Percentiles rank a stretch among this genome's conserved stretches.
Conservation (phyloP, 2,113 vertebrate species). For the Poecile atricapillus region DNA sequence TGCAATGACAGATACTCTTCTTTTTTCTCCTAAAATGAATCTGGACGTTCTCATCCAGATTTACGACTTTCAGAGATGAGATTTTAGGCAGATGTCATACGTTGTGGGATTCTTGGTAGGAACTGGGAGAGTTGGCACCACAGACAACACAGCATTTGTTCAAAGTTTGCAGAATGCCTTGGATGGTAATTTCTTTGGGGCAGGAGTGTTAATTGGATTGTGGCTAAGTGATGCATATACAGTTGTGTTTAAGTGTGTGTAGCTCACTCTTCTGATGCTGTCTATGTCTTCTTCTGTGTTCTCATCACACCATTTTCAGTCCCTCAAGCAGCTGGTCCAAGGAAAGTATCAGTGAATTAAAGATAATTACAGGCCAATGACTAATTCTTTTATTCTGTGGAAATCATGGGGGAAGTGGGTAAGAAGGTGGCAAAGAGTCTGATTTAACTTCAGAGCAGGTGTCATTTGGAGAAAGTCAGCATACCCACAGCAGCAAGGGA, state of each 20-base stretch:
- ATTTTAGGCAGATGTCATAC: not conserved
- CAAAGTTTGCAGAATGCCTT: not conserved
- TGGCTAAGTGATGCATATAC: not conserved
- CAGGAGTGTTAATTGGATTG: not conserved
- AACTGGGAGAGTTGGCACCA: not conserved
- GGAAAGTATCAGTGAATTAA: not conserved
- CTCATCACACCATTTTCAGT: not conserved
- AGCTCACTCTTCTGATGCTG: not conserved
- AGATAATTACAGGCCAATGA: not conserved
- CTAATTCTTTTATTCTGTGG: not conserved
- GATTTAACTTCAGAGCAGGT: not conserved
- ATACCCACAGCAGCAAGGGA: not conserved
- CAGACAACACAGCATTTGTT: not conserved
- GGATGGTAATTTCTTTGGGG: not conserved
- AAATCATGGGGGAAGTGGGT: not conserved
- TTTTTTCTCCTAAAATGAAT: not conserved
- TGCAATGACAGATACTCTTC: not conserved
- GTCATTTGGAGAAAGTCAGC: not conserved
- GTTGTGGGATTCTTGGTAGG: not conserved
- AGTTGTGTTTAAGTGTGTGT: not conserved
- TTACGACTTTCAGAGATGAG: not conserved
- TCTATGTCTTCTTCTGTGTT: not conserved
- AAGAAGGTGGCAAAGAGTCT: not conserved
- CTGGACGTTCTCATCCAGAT: not conserved
- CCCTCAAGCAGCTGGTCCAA: not conserved